phyloP scores from a whole-genome alignment of 2,797 vertebrate genomes.

The Miichthys miiuy region DNA sequence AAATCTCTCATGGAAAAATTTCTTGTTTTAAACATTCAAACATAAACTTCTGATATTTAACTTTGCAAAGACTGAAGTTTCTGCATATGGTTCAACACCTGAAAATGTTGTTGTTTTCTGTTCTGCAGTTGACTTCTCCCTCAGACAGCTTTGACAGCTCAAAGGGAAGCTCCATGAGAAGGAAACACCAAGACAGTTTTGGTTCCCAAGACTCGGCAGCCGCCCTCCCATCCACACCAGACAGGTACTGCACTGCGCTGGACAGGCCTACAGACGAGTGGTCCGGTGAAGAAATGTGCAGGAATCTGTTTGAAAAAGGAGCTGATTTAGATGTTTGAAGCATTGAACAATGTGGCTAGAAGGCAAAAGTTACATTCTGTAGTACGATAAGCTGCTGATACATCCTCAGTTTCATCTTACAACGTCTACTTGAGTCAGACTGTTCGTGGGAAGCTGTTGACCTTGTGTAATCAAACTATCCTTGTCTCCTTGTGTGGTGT shows the following conservation, averaged over 20 bases:
- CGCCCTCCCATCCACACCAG: constrained; percentile 82
- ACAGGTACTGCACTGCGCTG: constrained; percentile 75
- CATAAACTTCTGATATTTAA: not conserved
- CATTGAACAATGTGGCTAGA: not conserved
- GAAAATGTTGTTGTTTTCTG: not conserved
- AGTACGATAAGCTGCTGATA: not conserved
- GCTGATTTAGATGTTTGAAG: not conserved
- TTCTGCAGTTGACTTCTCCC: constrained; percentile 58
- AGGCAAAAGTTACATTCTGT: not conserved
- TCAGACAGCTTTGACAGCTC: constrained; percentile 66
- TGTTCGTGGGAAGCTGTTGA: constrained; percentile 47
- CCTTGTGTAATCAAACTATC: constrained; percentile 36
- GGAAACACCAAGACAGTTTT: constrained; percentile 79
- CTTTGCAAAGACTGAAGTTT: not conserved
- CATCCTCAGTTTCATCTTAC: not conserved
- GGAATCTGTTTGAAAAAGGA: not conserved
- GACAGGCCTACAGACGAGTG: not conserved
- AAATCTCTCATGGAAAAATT: not conserved
- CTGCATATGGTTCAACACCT: not conserved
- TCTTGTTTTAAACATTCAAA: not conserved
- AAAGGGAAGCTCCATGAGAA: constrained; percentile 82
- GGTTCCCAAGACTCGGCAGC: constrained; percentile 69
- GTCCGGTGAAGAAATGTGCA: not conserved
- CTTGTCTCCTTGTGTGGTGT: constrained; percentile 38
- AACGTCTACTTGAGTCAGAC: constrained; percentile 33